A percentile compares a stretch with the other conserved stretches of the same genome.
Evolutionary conservation across 2,797 vertebrate species (phyloP).

Genomic region (Leuciscus waleckii): DNA sequence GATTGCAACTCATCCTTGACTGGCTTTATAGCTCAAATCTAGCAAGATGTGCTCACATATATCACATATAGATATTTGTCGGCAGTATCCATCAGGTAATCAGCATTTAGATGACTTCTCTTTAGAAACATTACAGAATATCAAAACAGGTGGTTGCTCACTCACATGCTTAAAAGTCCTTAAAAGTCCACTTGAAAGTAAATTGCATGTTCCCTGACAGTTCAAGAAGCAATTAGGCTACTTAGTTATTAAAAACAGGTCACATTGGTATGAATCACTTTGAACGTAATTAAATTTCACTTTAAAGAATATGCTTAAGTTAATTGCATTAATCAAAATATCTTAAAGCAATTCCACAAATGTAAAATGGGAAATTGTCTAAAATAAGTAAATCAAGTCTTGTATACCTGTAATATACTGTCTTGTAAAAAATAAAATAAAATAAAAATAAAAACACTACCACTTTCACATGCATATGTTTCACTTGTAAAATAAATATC

Average conservation of each 20-base stretch:
- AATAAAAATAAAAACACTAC: too few species aligned
- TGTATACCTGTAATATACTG: background rate
- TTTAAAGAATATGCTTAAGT: background rate
- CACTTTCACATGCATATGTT: too few species aligned
- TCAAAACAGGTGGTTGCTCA: slow-evolving; percentile 22
- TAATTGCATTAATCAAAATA: background rate
- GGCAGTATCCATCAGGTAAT: background rate
- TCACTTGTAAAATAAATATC: background rate
- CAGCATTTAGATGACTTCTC: background rate
- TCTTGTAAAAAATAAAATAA: too few species aligned
- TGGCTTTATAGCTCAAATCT: slow-evolving; percentile 16
- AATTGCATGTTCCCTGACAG: background rate
- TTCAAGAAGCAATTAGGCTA: background rate
- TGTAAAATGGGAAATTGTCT: background rate
- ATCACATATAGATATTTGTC: background rate
- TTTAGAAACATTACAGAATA: background rate
- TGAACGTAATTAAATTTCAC: background rate
- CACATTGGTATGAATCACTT: background rate
- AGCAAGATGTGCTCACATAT: slow-evolving; percentile 1
- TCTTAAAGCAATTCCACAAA: background rate
- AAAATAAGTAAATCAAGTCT: background rate
- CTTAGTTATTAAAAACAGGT: slow-evolving; percentile 23
- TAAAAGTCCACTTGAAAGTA: background rate
- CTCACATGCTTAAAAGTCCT: slow-evolving; percentile 30
- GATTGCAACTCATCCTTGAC: slow-evolving; percentile 31